Percentiles rank a stretch among this genome's conserved stretches.
Conservation (phyloP, 2,888 invertebrate genomes). For the Agrochola circellaris region DNA sequence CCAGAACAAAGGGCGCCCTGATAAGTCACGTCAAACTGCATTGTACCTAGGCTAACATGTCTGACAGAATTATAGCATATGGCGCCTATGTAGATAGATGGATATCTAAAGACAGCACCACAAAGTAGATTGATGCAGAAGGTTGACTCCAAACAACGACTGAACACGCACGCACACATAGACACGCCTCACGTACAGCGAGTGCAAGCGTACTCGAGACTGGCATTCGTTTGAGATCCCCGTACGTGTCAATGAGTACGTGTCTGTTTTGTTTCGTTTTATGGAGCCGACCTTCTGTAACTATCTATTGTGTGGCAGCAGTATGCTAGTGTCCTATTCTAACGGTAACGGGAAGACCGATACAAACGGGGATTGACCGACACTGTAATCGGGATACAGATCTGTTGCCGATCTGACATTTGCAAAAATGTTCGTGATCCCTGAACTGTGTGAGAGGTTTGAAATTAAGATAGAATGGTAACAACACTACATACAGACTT, state of each 20-base stretch:
- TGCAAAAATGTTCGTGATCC: background rate
- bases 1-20: slow-evolving; percentile 43
- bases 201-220: background rate
- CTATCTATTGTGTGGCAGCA: background rate
- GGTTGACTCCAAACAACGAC: background rate
- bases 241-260: no score
- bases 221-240: background rate
- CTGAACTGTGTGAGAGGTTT: background rate
- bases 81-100: background rate
- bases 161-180: background rate
- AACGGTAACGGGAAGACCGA: slow-evolving; percentile 3
- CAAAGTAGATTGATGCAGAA: background rate
- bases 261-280: background rate
- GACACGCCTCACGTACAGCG: background rate
- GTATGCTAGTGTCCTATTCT: background rate
- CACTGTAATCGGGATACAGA: slow-evolving; percentile 4
- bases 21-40: slow-evolving; percentile 43
- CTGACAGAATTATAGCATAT: slow-evolving; percentile 28
- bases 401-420: background rate
- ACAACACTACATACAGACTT: no score
- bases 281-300: background rate
- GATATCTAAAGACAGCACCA: background rate
- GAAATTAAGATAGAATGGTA: background rate
- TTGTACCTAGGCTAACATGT: slow-evolving; percentile 40
- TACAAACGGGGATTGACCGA: background rate